A percentile compares a stretch with the other conserved stretches of the same genome.
These are phyloP conservation scores for Loripinus fragilis DNA, from an alignment of 2,888 invertebrate genomes.

Conservation along the genomic window DNA sequence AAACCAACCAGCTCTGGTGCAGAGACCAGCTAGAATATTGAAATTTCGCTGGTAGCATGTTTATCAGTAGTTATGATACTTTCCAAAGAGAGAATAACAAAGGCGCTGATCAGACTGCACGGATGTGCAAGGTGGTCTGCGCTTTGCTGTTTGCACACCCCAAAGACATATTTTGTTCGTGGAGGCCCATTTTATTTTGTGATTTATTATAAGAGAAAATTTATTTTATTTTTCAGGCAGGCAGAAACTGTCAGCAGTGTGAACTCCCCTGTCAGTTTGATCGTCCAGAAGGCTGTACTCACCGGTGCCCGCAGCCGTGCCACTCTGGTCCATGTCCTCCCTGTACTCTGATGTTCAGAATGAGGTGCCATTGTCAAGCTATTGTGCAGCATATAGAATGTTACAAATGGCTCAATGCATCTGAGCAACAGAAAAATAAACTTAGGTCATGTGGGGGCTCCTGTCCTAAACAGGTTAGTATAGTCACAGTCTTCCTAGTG, in stretches of 20 bases:
- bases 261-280: constrained; percentile 80
- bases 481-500: too few species aligned
- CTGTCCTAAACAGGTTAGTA: constrained; percentile 91
- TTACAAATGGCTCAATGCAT: constrained; percentile 86
- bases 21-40: too few species aligned
- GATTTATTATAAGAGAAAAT: too few species aligned
- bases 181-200: too few species aligned
- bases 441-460: constrained; percentile 90
- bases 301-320: constrained; percentile 87
- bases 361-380: constrained; percentile 92
- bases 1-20: too few species aligned
- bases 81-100: too few species aligned
- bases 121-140: too few species aligned
- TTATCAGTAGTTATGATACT: too few species aligned
- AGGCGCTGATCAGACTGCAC: too few species aligned
- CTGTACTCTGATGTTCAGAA: constrained; percentile 85
- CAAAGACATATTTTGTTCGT: too few species aligned
- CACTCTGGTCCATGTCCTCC: constrained; percentile 89
- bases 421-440: constrained; percentile 83
- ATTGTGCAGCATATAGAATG: constrained; percentile 91
- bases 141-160: too few species aligned
- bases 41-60: too few species aligned
- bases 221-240: constrained; percentile 71
- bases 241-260: constrained; percentile 81
- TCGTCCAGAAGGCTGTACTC: constrained; percentile 88